Conservation (phyloP, 2,888 invertebrate genomes). For the Melanchra persicariae region DNA sequence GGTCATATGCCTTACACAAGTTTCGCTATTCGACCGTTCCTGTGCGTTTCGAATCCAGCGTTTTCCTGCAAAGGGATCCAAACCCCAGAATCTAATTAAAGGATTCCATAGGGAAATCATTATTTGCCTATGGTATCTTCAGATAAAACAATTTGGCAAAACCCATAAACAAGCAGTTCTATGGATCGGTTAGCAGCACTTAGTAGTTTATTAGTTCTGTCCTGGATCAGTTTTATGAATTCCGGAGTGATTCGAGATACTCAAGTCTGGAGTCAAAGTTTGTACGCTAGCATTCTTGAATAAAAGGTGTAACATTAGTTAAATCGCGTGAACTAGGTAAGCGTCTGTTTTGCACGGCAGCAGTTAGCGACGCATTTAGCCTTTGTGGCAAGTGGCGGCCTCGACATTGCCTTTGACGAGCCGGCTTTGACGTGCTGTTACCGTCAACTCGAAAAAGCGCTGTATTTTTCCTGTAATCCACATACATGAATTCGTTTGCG, state of each 20-base stretch:
- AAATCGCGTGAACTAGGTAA: slow-evolving; percentile 29
- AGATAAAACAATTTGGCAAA: background rate
- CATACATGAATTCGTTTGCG: background rate
- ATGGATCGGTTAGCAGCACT: too few relatives aligned
- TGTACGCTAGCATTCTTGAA: background rate
- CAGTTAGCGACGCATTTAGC: slow-evolving; percentile 14
- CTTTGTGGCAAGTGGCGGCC: slow-evolving; percentile 48
- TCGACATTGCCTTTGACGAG: slow-evolving; percentile 47
- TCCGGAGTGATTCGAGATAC: background rate
- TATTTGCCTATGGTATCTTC: background rate
- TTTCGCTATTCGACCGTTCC: too few relatives aligned
- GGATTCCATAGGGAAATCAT: background rate
- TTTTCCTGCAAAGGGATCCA: background rate
- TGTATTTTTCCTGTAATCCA: slow-evolving; percentile 8
- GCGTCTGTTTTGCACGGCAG: slow-evolving; percentile 20
- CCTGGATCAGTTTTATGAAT: background rate
- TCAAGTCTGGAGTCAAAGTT: too few relatives aligned
- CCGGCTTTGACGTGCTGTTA: slow-evolving; percentile 30
- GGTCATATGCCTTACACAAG: too few relatives aligned
- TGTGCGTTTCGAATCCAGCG: too few relatives aligned
- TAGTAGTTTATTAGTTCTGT: too few relatives aligned
- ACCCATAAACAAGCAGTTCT: background rate
- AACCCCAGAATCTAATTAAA: background rate
- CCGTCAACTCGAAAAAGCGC: slow-evolving; percentile 12
- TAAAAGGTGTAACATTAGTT: slow-evolving; percentile 19